phyloP scores from a whole-genome alignment of 2,113 vertebrate genomes.

The Strix uralensis region DNA sequence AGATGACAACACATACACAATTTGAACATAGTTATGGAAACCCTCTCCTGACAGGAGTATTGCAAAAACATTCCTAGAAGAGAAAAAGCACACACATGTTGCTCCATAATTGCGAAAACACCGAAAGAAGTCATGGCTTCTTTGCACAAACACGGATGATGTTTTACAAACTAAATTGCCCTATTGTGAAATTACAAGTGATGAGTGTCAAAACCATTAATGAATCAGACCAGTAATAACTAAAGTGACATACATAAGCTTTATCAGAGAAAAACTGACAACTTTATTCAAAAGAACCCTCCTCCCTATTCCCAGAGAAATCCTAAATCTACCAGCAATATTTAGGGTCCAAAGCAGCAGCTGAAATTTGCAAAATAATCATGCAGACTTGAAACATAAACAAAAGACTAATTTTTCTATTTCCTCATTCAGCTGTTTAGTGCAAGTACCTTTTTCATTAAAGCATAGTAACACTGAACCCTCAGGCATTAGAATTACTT shows the following conservation, averaged over 20 bases:
- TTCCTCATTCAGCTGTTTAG: background rate
- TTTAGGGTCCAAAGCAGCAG: background rate
- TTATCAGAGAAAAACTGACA: background rate
- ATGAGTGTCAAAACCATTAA: background rate
- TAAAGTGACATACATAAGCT: background rate
- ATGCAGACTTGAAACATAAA: background rate
- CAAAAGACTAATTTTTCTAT: background rate
- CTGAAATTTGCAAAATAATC: background rate
- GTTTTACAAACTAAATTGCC: background rate
- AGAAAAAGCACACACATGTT: background rate
- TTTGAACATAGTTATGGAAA: background rate
- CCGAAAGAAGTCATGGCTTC: background rate
- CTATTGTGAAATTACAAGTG: background rate
- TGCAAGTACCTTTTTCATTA: background rate
- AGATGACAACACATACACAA: background rate
- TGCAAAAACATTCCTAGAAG: background rate
- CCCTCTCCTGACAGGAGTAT: background rate
- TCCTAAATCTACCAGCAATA: background rate
- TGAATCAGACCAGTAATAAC: background rate
- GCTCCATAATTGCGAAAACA: background rate
- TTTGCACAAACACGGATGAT: background rate
- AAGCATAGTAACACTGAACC: background rate
- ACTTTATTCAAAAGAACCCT: background rate
- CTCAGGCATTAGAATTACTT: constrained; percentile 60
- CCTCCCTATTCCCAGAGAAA: background rate